Evolutionary conservation across 2,113 vertebrate genomes (phyloP).

Genomic region (Zootoca vivipara): DNA sequence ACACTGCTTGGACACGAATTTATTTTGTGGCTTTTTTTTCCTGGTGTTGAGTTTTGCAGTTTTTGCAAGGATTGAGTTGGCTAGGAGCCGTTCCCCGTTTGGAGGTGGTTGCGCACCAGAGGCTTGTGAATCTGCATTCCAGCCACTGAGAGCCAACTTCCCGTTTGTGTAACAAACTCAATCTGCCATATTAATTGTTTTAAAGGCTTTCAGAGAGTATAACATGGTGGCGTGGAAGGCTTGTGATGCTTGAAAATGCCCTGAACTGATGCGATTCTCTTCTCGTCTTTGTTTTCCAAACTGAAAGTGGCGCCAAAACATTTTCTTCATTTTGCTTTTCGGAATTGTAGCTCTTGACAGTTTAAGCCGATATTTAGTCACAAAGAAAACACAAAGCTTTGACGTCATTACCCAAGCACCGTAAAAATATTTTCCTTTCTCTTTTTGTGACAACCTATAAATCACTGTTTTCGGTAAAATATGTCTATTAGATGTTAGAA

Average conservation of each 20-base stretch:
- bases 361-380: neutral
- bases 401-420: neutral
- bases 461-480: neutral
- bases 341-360: neutral
- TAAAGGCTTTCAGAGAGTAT: neutral
- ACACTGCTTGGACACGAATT: neutral
- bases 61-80: neutral
- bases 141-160: neutral
- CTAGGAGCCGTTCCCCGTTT: neutral
- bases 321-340: neutral
- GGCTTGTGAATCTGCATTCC: conserved; percentile 11
- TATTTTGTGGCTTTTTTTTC: neutral
- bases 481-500: neutral
- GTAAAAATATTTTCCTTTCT: neutral
- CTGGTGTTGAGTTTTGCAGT: neutral
- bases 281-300: neutral
- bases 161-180: conserved; percentile 1
- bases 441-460: neutral
- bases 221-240: neutral
- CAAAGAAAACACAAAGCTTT: neutral
- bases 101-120: neutral
- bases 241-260: neutral
- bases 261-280: neutral
- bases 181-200: conserved; percentile 7
- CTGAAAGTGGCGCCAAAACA: fast-evolving